Base-by-base conservation (phyloP, 1,140 invertebrate species). In the Dreissena polymorpha region DNA sequence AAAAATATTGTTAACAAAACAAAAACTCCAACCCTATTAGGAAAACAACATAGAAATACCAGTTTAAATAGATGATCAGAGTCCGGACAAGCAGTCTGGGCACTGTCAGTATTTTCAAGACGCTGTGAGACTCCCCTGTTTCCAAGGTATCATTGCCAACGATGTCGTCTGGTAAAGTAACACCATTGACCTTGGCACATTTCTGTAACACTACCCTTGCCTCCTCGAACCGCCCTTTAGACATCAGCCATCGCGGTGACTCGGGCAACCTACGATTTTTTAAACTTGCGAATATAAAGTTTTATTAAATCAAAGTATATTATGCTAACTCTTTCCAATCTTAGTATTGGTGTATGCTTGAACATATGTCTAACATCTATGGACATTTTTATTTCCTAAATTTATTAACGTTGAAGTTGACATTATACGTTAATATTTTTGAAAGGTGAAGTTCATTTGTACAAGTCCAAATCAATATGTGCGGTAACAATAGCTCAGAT, bases 51-150 rank as follows among this genome's bases (percentile, higher is more conserved):
- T 8, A 39, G 39, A 2, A 39, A 39, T 83, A 88, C 87, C 87
- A 88, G 80, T 88, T 88, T n/a, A 87, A 25, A 50, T 87, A 88
- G 21, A 88, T 85, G 21, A 88, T 84, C 13, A 85, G 25, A 0
- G 83, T 83, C 60, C 84, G 67, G 14, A 85, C 50, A 1, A 84
- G 65, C 51, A 85, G 65, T 5, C 10, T 53, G 0, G 49, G 64
- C 21, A 75, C 74, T 2, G 83, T 83, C 39, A 88, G 85, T 60
- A 88, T 83, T 57, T 73, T 67, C 96, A 83, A 69, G 0, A 84
- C 70, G 18, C 64, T 79, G 50, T 81, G 64, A 51, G 21, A 27
- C 49, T 57, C 68, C 10, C 2, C 29, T 0, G 74, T 53, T 18
- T 83, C 69, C 53, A 69, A 57, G 55, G 50, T 67, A 63, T 60